A percentile compares a stretch with the other conserved stretches of the same genome.
These are phyloP conservation scores for Gonatopus flavifemur DNA, from an alignment of 1,140 invertebrate genomes.

Conservation along the genomic window DNA sequence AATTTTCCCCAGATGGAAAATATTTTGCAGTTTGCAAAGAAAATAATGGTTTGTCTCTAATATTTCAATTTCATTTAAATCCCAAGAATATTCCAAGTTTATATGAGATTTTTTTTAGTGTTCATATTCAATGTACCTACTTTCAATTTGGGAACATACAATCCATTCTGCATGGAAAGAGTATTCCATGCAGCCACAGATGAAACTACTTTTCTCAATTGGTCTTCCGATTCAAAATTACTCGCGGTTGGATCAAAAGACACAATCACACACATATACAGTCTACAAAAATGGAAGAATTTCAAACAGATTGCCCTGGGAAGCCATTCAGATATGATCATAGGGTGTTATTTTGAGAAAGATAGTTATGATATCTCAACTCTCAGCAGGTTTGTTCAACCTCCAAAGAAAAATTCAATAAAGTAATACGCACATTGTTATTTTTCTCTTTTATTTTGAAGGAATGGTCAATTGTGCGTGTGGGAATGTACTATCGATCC, in stretches of 20 bases:
- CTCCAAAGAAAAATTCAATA: neutral
- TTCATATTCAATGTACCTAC: conserved; percentile 87
- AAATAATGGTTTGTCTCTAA: conserved; percentile 66
- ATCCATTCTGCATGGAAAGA: conserved; percentile 84
- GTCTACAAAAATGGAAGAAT: conserved; percentile 73
- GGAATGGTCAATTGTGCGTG: conserved; percentile 73
- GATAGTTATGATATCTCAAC: conserved; percentile 81
- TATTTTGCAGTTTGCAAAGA: conserved; percentile 88
- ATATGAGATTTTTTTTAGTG: conserved; percentile 63
- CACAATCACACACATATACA: conserved; percentile 79
- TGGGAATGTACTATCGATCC: conserved; percentile 84
- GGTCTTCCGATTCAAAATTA: conserved; percentile 88
- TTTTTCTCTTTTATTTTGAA: conserved; percentile 39
- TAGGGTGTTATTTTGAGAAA: conserved; percentile 86
- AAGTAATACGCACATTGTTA: conserved; percentile 9
- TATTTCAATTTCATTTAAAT: conserved; percentile 5
- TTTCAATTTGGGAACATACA: conserved; percentile 76
- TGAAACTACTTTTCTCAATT: conserved; percentile 83
- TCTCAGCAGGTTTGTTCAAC: conserved; percentile 64
- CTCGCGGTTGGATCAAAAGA: conserved; percentile 86
- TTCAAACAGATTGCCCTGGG: conserved; percentile 73
- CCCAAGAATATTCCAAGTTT: no score
- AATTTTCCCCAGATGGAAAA: conserved; percentile 93
- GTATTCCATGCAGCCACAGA: conserved; percentile 80
- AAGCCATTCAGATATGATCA: conserved; percentile 79